phyloP scores from a whole-genome alignment of 2,888 invertebrate genomes.

The Leptopilina myrica region DNA sequence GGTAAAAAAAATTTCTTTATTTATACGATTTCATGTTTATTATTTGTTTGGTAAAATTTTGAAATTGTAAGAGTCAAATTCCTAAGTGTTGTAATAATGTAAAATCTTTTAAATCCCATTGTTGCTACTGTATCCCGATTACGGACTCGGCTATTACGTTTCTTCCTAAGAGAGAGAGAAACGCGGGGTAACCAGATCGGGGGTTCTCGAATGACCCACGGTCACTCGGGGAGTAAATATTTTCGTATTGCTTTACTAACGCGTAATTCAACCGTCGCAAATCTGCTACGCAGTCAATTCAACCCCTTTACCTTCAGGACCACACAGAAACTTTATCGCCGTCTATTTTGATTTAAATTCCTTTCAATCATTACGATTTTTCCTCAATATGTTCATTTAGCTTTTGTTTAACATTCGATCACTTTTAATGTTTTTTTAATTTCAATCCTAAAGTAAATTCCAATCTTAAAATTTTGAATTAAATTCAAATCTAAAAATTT shows the following conservation, averaged over 20 bases:
- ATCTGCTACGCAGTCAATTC: constrained; percentile 59
- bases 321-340: constrained; percentile 51
- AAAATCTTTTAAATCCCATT: neutral
- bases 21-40: too few species aligned
- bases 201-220: constrained; percentile 73
- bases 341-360: neutral
- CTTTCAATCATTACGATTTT: neutral
- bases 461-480: too few species aligned
- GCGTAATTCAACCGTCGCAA: constrained; percentile 72
- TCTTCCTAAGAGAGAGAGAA: constrained; percentile 60
- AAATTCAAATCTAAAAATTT: too few species aligned
- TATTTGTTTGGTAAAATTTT: too few species aligned
- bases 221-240: constrained; percentile 72
- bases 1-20: too few species aligned
- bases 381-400: neutral
- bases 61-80: neutral
- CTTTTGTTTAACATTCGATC: neutral
- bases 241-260: constrained; percentile 74
- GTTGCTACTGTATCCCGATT: constrained; percentile 56
- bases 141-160: constrained; percentile 67
- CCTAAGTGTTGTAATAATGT: neutral
- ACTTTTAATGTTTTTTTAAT: neutral
- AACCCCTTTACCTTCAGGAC: constrained; percentile 54
- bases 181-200: constrained; percentile 72
- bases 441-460: neutral